Conservation (phyloP, 2,888 invertebrate species). For the Allolobophora icterica region DNA sequence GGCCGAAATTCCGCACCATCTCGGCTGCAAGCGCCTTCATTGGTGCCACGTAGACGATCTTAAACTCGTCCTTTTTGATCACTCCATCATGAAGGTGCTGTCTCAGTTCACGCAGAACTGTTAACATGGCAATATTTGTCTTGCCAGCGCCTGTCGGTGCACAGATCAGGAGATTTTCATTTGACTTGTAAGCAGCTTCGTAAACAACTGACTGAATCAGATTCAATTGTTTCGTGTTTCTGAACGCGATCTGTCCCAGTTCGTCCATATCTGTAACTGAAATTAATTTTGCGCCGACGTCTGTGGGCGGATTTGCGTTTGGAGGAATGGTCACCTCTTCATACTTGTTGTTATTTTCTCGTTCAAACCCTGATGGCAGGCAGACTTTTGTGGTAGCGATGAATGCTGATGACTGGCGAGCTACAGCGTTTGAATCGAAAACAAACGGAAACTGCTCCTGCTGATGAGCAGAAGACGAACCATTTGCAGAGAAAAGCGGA, state of each 20-base stretch:
- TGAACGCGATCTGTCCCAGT: conserved; percentile 83
- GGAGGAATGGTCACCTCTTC: conserved; percentile 78
- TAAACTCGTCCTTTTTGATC: conserved; percentile 88
- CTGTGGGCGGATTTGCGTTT: conserved; percentile 54
- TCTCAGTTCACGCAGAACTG: conserved; percentile 88
- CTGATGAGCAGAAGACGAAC: conserved; percentile 59
- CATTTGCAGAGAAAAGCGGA: conserved; percentile 54
- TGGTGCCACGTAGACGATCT: conserved; percentile 98
- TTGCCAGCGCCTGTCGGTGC: conserved; percentile 91
- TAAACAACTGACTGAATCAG: conserved; percentile 94
- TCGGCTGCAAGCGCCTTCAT: conserved; percentile 99
- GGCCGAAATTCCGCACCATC: conserved; percentile 93
- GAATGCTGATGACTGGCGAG: conserved; percentile 76
- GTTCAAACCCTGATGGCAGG: conserved; percentile 80
- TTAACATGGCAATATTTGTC: conserved; percentile 94
- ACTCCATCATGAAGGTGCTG: conserved; percentile 77
- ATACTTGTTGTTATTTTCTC: conserved; percentile 77
- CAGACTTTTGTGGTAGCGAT: conserved; percentile 76
- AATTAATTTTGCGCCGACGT: conserved; percentile 56
- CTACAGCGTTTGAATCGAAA: conserved; percentile 79
- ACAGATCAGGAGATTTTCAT: conserved; percentile 95
- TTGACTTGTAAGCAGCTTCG: conserved; percentile 90
- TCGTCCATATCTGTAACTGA: conserved; percentile 59
- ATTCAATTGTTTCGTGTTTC: conserved; percentile 84
- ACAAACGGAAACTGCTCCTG: conserved; percentile 79